Evolutionary conservation across 2,888 invertebrate genomes (phyloP), one percentile per base, ranked within the genome.

Genomic region (Xylophagus ater): DNA sequence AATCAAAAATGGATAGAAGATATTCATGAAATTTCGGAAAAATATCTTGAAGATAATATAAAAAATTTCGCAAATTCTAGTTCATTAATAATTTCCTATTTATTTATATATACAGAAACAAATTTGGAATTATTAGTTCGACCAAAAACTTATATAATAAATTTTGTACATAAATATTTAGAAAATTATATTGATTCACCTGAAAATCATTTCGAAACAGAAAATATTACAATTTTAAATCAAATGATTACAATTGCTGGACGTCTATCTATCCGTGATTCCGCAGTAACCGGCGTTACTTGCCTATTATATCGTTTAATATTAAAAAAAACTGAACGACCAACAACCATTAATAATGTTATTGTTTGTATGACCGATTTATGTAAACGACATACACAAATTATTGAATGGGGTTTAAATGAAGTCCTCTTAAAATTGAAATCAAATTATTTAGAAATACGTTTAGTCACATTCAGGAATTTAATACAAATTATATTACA

Each of bases 281-380:
- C 48, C 15, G 34, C 42, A 6, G 37, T 55, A 1, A 60, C 62
- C 13, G 42, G 46, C 17, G 49, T 45, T 4, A 55, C 53, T 0
- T 55, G 55, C 17, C 37, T 40, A 4, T 25, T 57, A 14, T 57
- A 50, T 46, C 51, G 51, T 1, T 30, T 32, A n/a, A 53, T 57
- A 24, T 40, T 57, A 19, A 43, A 43, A 19, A 46, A 37, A 14
- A 60, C 60, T 21, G 64, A 63, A 46, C 51, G 60, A 1, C 61
- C 64, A 3, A 57, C 59, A 19, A 53, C 60, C 13, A 57, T 63
- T 0, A 62, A 61, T 40, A 62, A 60, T 14, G 56, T 62, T 0
- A 47, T 63, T 2, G 54, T 62, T 13, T 51, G 57, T 3, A 21
- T 63, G 3, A 55, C 58, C 2, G 62, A 63, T 51, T 42, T 63